Percentiles rank a stretch among this genome's conserved stretches.
phyloP scores from a whole-genome alignment of 2,888 invertebrate genomes.

The Mylabris sibirica region DNA sequence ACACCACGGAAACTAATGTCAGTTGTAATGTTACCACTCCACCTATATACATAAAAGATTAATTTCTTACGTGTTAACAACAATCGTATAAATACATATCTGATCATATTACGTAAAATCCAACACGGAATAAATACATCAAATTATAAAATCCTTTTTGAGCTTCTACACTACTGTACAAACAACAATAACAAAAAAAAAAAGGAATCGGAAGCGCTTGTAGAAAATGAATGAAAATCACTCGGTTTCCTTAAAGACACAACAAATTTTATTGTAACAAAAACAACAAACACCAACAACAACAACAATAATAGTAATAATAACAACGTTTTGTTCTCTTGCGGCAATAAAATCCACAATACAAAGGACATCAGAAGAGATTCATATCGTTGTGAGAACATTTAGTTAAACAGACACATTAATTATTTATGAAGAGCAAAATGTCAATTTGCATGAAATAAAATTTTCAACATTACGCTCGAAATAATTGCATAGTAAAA shows the following conservation, averaged over 20 bases:
- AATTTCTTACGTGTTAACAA: conserved; percentile 45
- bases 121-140: conserved; percentile 36
- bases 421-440: conserved; percentile 38
- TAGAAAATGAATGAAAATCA: conserved; percentile 7
- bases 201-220: conserved; percentile 7
- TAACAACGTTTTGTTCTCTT: conserved; percentile 9
- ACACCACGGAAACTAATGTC: conserved; percentile 43
- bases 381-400: conserved; percentile 35
- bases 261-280: conserved; percentile 15
- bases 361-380: conserved; percentile 29
- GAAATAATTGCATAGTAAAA: conserved; percentile 19
- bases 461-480: conserved; percentile 30
- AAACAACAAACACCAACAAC: background rate
- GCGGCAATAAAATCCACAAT: conserved; percentile 17
- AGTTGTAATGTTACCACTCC: conserved; percentile 33
- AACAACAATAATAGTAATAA: no score
- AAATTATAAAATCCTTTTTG: conserved; percentile 23
- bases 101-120: conserved; percentile 45
- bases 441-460: conserved; percentile 37
- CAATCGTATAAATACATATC: conserved; percentile 47
- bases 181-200: background rate
- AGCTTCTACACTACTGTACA: background rate
- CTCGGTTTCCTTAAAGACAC: conserved; percentile 11
- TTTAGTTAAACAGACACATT: conserved; percentile 31
- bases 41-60: conserved; percentile 45